A percentile compares a stretch with the other conserved stretches of the same genome.
These are phyloP conservation scores for Drosophila lacicola DNA, from an alignment of 2,888 invertebrate genomes.

Conservation along the genomic window DNA sequence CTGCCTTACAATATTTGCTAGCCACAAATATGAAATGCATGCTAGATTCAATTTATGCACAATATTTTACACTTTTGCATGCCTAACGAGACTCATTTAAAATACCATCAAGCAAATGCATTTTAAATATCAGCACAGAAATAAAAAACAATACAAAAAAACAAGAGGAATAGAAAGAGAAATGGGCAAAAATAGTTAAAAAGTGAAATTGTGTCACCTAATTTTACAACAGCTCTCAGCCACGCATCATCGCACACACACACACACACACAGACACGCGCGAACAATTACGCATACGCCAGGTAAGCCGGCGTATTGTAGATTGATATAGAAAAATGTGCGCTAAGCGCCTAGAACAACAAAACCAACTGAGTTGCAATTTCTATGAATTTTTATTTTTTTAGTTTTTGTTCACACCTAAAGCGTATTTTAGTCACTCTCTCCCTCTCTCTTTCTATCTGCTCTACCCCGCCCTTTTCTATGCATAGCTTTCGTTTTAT, in stretches of 20 bases:
- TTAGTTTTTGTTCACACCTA: conserved; percentile 23
- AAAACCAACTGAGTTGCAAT: conserved; percentile 35
- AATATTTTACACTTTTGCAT: conserved; percentile 37
- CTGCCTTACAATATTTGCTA: conserved; percentile 1
- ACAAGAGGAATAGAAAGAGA: conserved; percentile 16
- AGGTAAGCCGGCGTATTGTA: conserved; percentile 20
- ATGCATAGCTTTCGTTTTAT: conserved; percentile 12
- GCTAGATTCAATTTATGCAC: conserved; percentile 39
- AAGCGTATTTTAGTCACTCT: conserved; percentile 26
- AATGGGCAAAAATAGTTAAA: conserved; percentile 19
- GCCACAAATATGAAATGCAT: conserved; percentile 6
- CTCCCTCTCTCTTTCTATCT: conserved; percentile 9
- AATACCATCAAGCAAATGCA: conserved; percentile 65
- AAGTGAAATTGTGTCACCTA: conserved; percentile 76
- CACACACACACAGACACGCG: background rate
- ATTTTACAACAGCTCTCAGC: conserved; percentile 64
- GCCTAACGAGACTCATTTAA: conserved; percentile 54
- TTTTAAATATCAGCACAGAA: conserved; percentile 45
- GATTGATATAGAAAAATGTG: conserved; percentile 27
- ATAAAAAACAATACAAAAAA: conserved; percentile 9
- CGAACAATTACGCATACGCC: conserved; percentile 54
- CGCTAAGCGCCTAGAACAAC: conserved; percentile 37
- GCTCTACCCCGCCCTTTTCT: conserved; percentile 14
- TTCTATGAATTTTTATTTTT: conserved; percentile 27
- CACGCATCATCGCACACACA: conserved; percentile 57